Evolutionary conservation across 2,113 vertebrate genomes (phyloP), one percentile per base, ranked within the genome.

Genomic region (Pluvianellus socialis): DNA sequence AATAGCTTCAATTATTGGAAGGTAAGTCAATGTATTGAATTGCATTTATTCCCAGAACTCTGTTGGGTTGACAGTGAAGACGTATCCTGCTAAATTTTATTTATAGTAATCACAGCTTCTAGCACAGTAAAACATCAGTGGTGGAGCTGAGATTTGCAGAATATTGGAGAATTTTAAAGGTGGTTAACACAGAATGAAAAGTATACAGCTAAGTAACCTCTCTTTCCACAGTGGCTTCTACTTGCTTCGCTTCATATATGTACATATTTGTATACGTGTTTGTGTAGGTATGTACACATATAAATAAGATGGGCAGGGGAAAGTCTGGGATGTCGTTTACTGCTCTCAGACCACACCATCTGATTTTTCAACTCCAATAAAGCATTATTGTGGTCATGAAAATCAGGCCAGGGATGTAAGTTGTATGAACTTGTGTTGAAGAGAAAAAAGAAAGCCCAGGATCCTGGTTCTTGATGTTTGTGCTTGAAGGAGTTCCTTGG

Each of bases 251-350:
- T 76, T 45, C 52, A 20, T 4, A 4, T 18, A 13, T 8, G 10
- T 28, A 7, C 10, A 8, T 1, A 4, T 35, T 18, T 53, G 3
- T 5, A 1, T 16, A 10, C 6, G 0, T 6, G 0, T 70, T 13
- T 56, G 10, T 17, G 2, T 32, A 1, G 30, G 23, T 49, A 7
- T 3, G 21, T 58, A 27, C 7, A n/a, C n/a, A 35, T 22, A 5
- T 10, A 53, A 63, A 23, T 44, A 47, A 68, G 71, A 42, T 32
- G 55, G 6, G 14, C 12, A 56, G 33, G 75, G 35, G 50, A 70
- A 24, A 50, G 50, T 6, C 24, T 35, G 32, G 40, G 33, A 26
- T 47, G 52, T 32, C 35, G 38, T 52, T 65, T 67, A 8, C 33
- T 30, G 30, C 42, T 35, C 63, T 71, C 11, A 24, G 30, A 44